Evolutionary conservation across 2,797 vertebrate genomes (phyloP).

Genomic region (Periophthalmus magnuspinnatus): DNA sequence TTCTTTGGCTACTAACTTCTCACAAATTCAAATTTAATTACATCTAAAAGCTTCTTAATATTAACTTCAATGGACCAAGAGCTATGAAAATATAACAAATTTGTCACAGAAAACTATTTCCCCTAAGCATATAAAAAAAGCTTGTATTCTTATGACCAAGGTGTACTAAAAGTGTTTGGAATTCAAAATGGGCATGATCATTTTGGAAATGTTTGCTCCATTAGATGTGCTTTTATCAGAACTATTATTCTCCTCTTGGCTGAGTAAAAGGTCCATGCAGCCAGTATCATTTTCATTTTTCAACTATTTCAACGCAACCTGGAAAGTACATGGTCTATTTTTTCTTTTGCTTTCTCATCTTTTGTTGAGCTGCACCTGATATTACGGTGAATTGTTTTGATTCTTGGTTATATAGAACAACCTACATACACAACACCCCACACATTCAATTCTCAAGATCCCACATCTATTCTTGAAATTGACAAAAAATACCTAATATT

Average conservation of each 20-base stretch:
- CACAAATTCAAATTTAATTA: too few species aligned
- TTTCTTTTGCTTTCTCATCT: not conserved
- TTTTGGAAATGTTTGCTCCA: not conserved
- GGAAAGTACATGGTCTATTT: not conserved
- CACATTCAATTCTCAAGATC: constrained; percentile 19
- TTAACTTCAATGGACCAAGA: not conserved
- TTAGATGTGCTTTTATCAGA: constrained; percentile 2
- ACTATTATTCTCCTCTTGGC: not conserved
- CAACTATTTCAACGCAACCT: constrained; percentile 1
- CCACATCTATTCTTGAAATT: not conserved
- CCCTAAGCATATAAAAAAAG: not conserved
- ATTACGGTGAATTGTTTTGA: constrained; percentile 24
- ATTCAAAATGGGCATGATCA: not conserved
- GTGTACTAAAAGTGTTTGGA: not conserved
- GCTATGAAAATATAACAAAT: not conserved
- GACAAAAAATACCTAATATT: not conserved
- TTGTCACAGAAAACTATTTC: not conserved
- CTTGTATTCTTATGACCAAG: not conserved
- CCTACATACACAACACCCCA: constrained; percentile 44
- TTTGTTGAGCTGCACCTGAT: constrained; percentile 13
- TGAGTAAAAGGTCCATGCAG: not conserved
- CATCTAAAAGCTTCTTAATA: not conserved
- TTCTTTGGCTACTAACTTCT: too few species aligned
- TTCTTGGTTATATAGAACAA: constrained; percentile 20
- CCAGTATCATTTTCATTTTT: not conserved